Evolutionary conservation across 2,797 vertebrate species (phyloP), one percentile per base, ranked within the genome.

Genomic region (Telmatherina bonti): DNA sequence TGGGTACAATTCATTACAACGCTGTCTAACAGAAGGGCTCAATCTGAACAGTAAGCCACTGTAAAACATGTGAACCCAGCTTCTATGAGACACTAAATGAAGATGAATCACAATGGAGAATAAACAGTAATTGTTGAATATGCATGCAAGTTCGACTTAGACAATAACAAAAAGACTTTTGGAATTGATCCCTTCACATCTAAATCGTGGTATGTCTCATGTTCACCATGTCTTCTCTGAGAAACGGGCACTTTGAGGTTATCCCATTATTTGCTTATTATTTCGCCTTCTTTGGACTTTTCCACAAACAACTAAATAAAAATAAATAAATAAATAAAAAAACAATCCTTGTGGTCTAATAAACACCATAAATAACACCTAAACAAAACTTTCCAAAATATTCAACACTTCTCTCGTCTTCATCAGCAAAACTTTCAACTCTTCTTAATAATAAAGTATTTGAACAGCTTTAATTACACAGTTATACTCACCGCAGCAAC

Each of bases 401-500:
- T 24, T 52, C 18, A 9, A n/a, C 43, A 10, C 45, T n/a, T 0
- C 45, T n/a, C 45, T 41, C 38, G 6, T 41, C 15, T 18, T 41
- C 38, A 5, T 18, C 15, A 41, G n/a, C n/a, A 22, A 22, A 20
- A 47, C 22, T 47, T 47, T 9, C 20, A 47, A 11, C 22, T 10
- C 45, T 47, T 22, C 4, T 22, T 47, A n/a, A n/a, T n/a, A 51
- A 26, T 43, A n/a, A n/a, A 12, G 1, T n/a, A 9, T 20, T 33
- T 31, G 22, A 70, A 43, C 1, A 7, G 27, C 35, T 29, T 54
- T 8, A 67, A 15, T 2, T 12, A 74, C 1, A 58, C 1, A 5
- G 1, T 2, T 5, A 13, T 20, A 89, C 90, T 90, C 36, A 87
- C 91, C n/a, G 84, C 93, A 76, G 95, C 94, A 35, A 99, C 96